Evolutionary conservation across 2,797 vertebrate genomes (phyloP), one percentile per base, ranked within the genome.

Genomic region (Chaetodon trifasciatus): DNA sequence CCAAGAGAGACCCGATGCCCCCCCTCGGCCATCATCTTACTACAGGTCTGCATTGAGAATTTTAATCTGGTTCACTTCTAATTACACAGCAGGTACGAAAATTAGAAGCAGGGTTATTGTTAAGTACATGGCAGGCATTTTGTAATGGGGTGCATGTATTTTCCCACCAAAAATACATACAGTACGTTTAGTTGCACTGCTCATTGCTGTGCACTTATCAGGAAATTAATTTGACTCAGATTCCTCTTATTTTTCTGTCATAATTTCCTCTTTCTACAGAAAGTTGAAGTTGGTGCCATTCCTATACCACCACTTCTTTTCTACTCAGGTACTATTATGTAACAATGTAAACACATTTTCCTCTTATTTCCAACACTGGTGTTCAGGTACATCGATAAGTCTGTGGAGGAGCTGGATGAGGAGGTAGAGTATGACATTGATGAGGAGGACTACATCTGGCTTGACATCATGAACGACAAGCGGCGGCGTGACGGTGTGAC

Each of bases 341-440:
- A 39, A 63, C 16, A n/a, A 42, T 1, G 2, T 17, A 46, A 40
- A 39, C 12, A 24, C 21, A 10, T 64, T 23, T 70, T 32, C 16
- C 17, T 83, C 8, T 12, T 53, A 6, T 56, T 21, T 63, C 7
- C 21, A 32, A 63, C 42, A 53, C 8, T 62, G 63, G 10, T 21
- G 23, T 49, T 82, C 78, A 99, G 98, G 94, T 99, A 99, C 94
- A 99, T 99, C 0, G 98, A 99, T 91, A 99, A 99, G 89, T 99
- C 98, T 0, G 97, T 98, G 3, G 98, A 99, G 85, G 98, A 99
- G 93, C 94, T 99, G 90, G 98, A 99, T 17, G 98, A 99, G 84
- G 98, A 99, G 86, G 98, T 99, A 7, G 98, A 99, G 91, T 99
- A 99, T 0, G 98, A 99, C 91, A 99, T 99, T 74, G 98, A 99